Percentiles rank a stretch among this genome's conserved stretches.
These are phyloP conservation scores for Leucophora obtusa DNA, from an alignment of 2,888 invertebrate species.

Conservation along the genomic window DNA sequence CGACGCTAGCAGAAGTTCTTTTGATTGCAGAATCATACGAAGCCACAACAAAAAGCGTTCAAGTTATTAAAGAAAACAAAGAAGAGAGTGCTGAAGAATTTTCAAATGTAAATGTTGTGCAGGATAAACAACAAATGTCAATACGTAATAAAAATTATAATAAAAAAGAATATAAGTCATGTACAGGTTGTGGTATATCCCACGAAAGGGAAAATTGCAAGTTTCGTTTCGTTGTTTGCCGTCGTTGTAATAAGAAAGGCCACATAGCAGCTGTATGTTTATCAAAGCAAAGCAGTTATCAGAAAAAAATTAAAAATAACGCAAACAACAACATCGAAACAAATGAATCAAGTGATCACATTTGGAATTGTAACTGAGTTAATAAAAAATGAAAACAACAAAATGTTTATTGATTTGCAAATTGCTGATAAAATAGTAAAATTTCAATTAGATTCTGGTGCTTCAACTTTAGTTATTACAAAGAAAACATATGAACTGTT, in stretches of 20 bases:
- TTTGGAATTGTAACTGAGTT: no score
- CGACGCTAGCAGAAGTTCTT: no score
- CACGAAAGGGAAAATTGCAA: no score
- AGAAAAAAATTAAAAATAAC: no score
- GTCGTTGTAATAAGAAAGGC: slow-evolving; percentile 50
- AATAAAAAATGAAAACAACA: no score
- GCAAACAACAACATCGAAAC: no score
- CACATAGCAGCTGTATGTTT: slow-evolving; percentile 54
- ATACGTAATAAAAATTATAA: background rate
- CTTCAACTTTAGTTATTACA: slow-evolving; percentile 37
- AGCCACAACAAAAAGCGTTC: slow-evolving; percentile 58
- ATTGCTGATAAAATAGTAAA: slow-evolving; percentile 13
- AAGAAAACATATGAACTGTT: slow-evolving; percentile 12
- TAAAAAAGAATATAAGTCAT: slow-evolving; percentile 42
- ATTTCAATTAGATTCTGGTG: slow-evolving; percentile 58
- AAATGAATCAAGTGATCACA: no score
- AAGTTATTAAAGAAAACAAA: slow-evolving; percentile 47
- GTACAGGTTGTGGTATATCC: slow-evolving; percentile 1
- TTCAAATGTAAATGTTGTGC: slow-evolving; percentile 23
- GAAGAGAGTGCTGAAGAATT: slow-evolving; percentile 25
- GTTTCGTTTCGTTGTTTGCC: slow-evolving; percentile 12
- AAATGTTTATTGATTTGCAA: background rate
- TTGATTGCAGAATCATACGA: slow-evolving; percentile 59
- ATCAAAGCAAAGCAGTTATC: no score
- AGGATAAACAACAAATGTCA: no score